Conservation (phyloP, 92 coral and sea anemone genomes). For the Porites divaricata region DNA sequence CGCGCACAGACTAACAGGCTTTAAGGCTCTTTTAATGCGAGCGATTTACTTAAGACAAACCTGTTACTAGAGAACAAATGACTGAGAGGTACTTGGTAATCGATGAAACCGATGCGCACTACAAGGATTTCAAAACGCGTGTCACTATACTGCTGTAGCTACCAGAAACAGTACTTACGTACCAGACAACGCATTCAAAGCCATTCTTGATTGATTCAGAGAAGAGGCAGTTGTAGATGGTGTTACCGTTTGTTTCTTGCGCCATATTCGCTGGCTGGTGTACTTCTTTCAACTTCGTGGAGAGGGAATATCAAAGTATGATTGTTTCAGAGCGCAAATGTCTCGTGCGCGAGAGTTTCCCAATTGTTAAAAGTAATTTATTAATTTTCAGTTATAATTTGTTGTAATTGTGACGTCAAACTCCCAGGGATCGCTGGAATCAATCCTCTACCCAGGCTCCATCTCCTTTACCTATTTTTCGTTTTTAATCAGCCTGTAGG, state of each 20-base stretch:
- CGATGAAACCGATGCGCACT: conserved; percentile 20
- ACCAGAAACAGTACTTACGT: conserved; percentile 21
- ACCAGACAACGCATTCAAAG: conserved; percentile 26
- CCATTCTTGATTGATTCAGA: conserved; percentile 19
- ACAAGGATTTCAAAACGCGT: conserved; percentile 22
- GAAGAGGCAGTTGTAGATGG: conserved; percentile 7
- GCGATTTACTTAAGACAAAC: no score
- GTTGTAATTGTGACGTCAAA: no score
- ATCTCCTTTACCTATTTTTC: no score
- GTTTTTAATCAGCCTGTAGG: no score
- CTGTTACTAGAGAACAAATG: background rate
- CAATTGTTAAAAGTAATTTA: no score
- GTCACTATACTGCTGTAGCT: conserved; percentile 14
- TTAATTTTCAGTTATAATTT: no score
- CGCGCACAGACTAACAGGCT: no score
- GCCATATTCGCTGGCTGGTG: conserved; percentile 20
- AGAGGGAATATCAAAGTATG: background rate
- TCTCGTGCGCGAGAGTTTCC: no score
- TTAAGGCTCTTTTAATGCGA: no score
- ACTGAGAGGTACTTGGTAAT: conserved; percentile 25
- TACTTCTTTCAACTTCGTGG: conserved; percentile 16
- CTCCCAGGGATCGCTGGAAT: no score
- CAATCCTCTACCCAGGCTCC: no score
- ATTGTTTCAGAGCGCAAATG: conserved; percentile 7
- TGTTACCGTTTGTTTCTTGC: conserved; percentile 16